These are phyloP conservation scores for Metellina segmentata DNA, from an alignment of 2,888 invertebrate genomes.

Conservation along the genomic window DNA sequence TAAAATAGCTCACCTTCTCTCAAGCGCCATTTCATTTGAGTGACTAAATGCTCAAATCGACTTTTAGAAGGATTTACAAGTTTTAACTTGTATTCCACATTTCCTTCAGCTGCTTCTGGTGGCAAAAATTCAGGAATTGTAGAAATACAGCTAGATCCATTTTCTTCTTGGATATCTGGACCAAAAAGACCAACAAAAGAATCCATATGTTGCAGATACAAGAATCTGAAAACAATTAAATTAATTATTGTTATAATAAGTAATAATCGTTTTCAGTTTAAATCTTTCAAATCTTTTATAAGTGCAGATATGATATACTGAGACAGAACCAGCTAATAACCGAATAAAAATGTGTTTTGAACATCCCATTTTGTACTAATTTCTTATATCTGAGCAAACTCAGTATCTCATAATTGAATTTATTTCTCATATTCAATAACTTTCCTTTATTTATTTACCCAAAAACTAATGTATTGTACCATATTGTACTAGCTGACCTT, in stretches of 20 bases:
- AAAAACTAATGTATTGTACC: too few relatives aligned
- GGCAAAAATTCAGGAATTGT: slow-evolving; percentile 83
- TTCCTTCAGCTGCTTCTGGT: slow-evolving; percentile 95
- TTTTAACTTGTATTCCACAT: slow-evolving; percentile 97
- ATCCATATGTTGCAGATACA: slow-evolving; percentile 63
- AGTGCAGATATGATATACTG: not conserved
- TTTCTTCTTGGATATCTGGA: slow-evolving; percentile 70
- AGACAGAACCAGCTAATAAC: not conserved
- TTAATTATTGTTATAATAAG: not conserved
- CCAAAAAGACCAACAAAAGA: slow-evolving; percentile 77
- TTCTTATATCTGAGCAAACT: not conserved
- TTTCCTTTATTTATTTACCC: too few relatives aligned
- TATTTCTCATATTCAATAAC: too few relatives aligned
- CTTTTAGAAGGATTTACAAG: slow-evolving; percentile 94
- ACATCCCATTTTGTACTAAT: not conserved
- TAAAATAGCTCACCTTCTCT: slow-evolving; percentile 85
- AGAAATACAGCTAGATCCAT: slow-evolving; percentile 21
- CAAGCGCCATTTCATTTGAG: slow-evolving; percentile 98
- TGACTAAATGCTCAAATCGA: slow-evolving; percentile 96
- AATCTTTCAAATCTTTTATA: not conserved
- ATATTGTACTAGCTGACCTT: too few relatives aligned
- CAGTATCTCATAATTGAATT: too few relatives aligned
- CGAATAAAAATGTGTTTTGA: not conserved
- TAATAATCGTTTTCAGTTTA: not conserved
- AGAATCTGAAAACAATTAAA: slow-evolving; percentile 9